Base-by-base conservation (phyloP, 2,888 invertebrate genomes). In the Meta bourneti region DNA sequence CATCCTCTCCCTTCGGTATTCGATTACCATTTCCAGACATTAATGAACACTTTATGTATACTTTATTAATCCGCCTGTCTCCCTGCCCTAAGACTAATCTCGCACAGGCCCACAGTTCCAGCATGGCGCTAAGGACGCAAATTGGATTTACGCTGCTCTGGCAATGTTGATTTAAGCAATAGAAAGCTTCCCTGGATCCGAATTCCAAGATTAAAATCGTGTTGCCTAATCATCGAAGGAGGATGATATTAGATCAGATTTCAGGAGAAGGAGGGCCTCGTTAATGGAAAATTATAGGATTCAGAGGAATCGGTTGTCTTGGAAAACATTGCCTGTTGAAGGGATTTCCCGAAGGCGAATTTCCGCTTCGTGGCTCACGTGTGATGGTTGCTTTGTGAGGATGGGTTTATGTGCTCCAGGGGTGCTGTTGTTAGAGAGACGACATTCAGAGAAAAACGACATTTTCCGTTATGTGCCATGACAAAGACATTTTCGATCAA, bases 11-110 rank as follows among this genome's bases (percentile, higher is more conserved):
- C 34, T 2, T 2, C 80, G 9, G 80, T 69, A 81, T 86, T 86
- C 85, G 51, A 86, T 86, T 86, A 86, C 85, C 78, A 86, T 88
- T 90, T 85, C 80, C 19, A 74, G 80, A 85, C 85, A 70, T 90
- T 90, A 90, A 90, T 90, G 90, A 90, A 90, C 84, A 78, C 79
- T 90, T 90, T 90, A 84, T 85, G 90, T 90, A 90, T 80, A 90
- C 85, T 90, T 90, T 90, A 90, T 85, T 90, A 90, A 90, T 85
- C 90, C 80, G 61, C 20, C 90, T 85, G 84, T 84, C 84, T 74
- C 84, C 34, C 74, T 81, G 52, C 52, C 79, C 54, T 88, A 34
- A 49, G 81, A 48, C 80, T 88, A 88, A 88, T 88, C 80, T 88
- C 20, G 71, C n/a, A 74, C 20, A 34, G 34, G 34, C 1, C 34